Conservation (phyloP, 2,113 vertebrate species). For the Sinocyclocheilus maitianheensis region DNA sequence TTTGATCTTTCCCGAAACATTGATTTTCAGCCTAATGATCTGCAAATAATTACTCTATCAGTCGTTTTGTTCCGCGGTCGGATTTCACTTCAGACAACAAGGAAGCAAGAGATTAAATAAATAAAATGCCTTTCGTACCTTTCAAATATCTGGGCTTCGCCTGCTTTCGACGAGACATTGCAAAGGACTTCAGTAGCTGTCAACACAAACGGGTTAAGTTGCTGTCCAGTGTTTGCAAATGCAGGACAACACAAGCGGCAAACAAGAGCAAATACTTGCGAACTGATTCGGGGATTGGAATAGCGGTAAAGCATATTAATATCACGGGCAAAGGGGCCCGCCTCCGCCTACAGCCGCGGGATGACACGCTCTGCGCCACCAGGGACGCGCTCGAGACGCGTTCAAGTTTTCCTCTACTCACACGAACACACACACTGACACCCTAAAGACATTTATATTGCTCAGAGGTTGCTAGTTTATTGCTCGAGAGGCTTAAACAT, state of each 20-base stretch:
- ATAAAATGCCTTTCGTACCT: conserved; percentile 38
- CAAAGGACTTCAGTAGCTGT: conserved; percentile 1
- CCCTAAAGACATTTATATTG: no score
- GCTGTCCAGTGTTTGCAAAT: neutral
- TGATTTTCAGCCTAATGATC: neutral
- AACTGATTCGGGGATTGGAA: neutral
- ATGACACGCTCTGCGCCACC: conserved; percentile 27
- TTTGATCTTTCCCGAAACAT: neutral
- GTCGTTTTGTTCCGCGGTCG: neutral
- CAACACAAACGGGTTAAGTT: conserved; percentile 3
- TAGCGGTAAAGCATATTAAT: neutral
- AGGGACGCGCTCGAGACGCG: conserved; percentile 23
- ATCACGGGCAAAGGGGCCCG: conserved; percentile 33
- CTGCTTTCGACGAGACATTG: conserved; percentile 57
- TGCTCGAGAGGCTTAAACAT: no score
- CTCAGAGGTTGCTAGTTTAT: no score
- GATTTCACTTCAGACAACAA: neutral
- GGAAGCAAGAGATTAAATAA: neutral
- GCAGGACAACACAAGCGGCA: neutral
- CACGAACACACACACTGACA: no score
- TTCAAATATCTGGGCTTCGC: conserved; percentile 51
- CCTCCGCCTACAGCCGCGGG: conserved; percentile 7
- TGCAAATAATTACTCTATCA: neutral
- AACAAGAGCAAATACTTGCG: conserved; percentile 1
- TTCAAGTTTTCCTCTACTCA: no score